Conservation (phyloP, 2,113 vertebrate genomes). For the Corythornis madagascariensis region DNA sequence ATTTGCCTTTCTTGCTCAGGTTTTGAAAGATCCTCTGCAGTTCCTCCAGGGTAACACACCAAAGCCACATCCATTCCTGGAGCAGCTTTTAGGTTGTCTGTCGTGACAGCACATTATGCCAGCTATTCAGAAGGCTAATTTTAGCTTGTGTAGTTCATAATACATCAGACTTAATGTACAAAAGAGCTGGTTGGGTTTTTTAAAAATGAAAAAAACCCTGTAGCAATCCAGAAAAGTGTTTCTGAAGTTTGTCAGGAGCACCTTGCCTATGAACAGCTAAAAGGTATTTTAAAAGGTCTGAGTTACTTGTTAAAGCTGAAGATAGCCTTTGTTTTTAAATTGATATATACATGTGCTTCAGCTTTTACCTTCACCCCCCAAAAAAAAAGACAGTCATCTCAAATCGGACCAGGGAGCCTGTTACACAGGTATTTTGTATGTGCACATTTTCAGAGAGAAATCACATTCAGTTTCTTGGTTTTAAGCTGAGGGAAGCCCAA, state of each 20-base stretch:
- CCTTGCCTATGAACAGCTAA: background rate
- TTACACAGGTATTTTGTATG: background rate
- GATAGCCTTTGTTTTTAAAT: background rate
- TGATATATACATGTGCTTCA: background rate
- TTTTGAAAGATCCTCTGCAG: background rate
- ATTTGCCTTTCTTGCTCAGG: background rate
- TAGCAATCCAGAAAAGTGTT: background rate
- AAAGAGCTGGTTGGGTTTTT: background rate
- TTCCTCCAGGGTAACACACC: background rate
- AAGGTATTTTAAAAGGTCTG: background rate
- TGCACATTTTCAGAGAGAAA: background rate
- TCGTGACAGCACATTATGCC: background rate
- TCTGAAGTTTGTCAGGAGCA: background rate
- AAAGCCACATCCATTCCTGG: background rate
- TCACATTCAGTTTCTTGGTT: rapidly evolving
- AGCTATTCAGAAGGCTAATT: background rate
- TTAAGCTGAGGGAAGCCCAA: background rate
- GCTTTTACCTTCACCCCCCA: background rate
- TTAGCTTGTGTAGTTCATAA: background rate
- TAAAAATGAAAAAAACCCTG: background rate
- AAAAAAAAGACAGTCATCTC: background rate
- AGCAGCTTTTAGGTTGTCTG: background rate
- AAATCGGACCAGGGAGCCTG: background rate
- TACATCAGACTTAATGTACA: background rate
- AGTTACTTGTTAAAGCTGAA: background rate